These are phyloP conservation scores for Motacilla tschutschensis DNA, from an alignment of 2,113 vertebrate genomes.

Conservation along the genomic window DNA sequence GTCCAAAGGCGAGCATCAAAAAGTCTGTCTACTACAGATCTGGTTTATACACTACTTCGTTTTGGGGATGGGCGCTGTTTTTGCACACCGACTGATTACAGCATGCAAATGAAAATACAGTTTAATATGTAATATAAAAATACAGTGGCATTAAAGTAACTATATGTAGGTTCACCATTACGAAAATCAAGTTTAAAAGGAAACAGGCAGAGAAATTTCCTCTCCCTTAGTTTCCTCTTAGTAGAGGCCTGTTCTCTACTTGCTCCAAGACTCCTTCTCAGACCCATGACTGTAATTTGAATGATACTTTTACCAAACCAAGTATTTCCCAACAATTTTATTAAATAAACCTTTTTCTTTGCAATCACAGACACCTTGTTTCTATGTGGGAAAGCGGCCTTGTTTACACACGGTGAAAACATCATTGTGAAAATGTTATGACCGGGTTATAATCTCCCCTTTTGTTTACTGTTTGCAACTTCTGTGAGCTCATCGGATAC, in stretches of 20 bases:
- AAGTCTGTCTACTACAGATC: fast-evolving
- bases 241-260: neutral
- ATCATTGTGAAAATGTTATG: conserved; percentile 8
- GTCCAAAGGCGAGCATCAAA: neutral
- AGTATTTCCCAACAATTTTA: neutral
- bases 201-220: neutral
- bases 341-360: neutral
- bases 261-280: neutral
- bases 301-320: neutral
- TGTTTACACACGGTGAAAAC: neutral
- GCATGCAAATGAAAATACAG: neutral
- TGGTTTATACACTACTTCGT: neutral
- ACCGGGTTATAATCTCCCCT: neutral
- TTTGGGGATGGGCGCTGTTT: neutral
- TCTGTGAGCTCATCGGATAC: neutral
- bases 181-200: neutral
- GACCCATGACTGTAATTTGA: neutral
- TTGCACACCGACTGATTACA: neutral
- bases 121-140: neutral
- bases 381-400: neutral
- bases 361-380: neutral
- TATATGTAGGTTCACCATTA: neutral
- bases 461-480: conserved; percentile 30
- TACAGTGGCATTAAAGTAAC: neutral
- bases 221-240: neutral